Conservation (phyloP, 2,888 invertebrate species). For the Leptopilina syphax region DNA sequence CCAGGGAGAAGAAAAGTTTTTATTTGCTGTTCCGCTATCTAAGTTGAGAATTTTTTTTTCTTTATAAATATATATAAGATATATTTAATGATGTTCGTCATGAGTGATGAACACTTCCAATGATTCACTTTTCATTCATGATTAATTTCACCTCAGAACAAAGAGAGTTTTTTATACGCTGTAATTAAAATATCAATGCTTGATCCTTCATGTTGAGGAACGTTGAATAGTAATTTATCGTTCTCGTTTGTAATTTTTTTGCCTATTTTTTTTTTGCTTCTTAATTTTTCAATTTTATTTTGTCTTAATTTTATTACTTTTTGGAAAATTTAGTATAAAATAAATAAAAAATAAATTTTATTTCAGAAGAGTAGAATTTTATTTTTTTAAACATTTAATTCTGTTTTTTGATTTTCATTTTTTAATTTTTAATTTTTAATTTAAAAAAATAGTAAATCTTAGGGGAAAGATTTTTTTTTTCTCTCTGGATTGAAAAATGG, state of each 20-base stretch:
- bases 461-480: not conserved
- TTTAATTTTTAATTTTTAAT: not conserved
- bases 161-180: slow-evolving; percentile 3
- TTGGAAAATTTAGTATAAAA: too few relatives aligned
- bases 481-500: not conserved
- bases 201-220: slow-evolving; percentile 6
- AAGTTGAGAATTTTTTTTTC: not conserved
- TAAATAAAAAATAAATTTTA: too few relatives aligned
- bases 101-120: slow-evolving; percentile 22
- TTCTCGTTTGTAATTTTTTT: not conserved
- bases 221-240: not conserved
- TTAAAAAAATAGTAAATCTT: too few relatives aligned
- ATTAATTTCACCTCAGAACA: slow-evolving; percentile 27
- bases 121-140: slow-evolving; percentile 29
- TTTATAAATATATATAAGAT: not conserved
- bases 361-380: too few relatives aligned
- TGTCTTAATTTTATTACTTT: too few relatives aligned
- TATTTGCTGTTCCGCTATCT: not conserved
- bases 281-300: too few relatives aligned
- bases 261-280: not conserved
- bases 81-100: slow-evolving; percentile 22
- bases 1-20: not conserved
- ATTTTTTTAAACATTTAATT: too few relatives aligned
- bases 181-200: slow-evolving; percentile 30
- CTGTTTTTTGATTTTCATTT: not conserved